These are phyloP conservation scores for Mystacides longicornis DNA, from an alignment of 2,888 invertebrate species.

Conservation along the genomic window DNA sequence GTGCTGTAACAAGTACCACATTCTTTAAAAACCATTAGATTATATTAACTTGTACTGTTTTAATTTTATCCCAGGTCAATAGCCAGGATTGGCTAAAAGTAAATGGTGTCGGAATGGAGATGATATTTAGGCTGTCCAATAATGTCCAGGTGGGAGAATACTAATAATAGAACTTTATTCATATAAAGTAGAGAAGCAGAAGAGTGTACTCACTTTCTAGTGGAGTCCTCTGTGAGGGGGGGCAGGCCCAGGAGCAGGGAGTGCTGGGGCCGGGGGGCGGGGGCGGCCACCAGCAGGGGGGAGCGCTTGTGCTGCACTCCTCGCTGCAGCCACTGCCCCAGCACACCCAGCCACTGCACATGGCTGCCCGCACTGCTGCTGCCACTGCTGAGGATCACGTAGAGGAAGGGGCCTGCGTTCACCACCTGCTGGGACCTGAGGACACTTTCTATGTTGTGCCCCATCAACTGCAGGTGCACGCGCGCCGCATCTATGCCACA, in stretches of 20 bases:
- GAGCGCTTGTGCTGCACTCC: conserved; percentile 32
- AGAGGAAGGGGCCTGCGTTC: conserved; percentile 83
- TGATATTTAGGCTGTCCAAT: too few relatives aligned
- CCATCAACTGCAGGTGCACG: conserved; percentile 58
- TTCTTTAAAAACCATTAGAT: too few relatives aligned
- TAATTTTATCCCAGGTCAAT: too few relatives aligned
- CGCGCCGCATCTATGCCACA: conserved; percentile 66
- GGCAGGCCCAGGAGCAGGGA: conserved; percentile 39
- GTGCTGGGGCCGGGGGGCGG: conserved; percentile 12
- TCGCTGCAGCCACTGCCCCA: conserved; percentile 38
- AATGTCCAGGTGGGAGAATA: too few relatives aligned
- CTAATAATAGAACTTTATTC: too few relatives aligned
- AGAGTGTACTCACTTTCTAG: conserved; percentile 34
- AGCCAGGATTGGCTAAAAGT: too few relatives aligned
- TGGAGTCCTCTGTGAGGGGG: conserved; percentile 33
- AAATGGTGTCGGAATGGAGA: too few relatives aligned
- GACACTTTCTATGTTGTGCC: conserved; percentile 69
- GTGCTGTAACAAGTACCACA: too few relatives aligned
- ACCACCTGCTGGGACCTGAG: conserved; percentile 74
- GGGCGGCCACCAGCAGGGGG: conserved; percentile 32
- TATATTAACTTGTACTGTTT: too few relatives aligned
- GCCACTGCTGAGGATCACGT: conserved; percentile 79
- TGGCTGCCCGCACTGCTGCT: conserved; percentile 31
- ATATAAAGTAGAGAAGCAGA: background rate
- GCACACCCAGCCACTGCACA: conserved; percentile 40